Conservation (phyloP, 2,113 vertebrate genomes). For the Pterocles gutturalis region DNA sequence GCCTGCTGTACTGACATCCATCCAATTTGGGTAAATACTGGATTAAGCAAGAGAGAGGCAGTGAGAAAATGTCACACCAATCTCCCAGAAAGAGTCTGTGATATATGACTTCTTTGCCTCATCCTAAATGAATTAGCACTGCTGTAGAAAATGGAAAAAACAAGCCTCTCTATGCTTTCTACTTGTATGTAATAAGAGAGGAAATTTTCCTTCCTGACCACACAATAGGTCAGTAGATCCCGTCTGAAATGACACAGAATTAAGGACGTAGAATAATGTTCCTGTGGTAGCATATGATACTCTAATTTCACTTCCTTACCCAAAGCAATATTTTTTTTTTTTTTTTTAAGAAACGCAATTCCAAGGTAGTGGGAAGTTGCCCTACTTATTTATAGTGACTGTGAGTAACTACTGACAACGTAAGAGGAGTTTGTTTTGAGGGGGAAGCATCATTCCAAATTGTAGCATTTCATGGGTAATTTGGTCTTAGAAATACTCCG, state of each 20-base stretch:
- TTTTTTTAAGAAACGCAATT: background rate
- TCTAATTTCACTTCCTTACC: background rate
- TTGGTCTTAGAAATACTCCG: background rate
- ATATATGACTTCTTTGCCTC: slow-evolving; percentile 12
- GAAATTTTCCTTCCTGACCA: slow-evolving; percentile 9
- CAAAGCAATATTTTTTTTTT: background rate
- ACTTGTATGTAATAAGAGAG: background rate
- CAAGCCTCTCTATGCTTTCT: background rate
- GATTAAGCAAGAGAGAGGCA: slow-evolving; percentile 24
- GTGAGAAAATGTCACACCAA: background rate
- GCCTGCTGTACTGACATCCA: slow-evolving; percentile 9
- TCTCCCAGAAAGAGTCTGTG: slow-evolving; percentile 14
- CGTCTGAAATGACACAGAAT: slow-evolving; percentile 7
- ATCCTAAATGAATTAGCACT: background rate
- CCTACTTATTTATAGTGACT: background rate
- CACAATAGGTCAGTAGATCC: background rate
- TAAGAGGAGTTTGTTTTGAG: background rate
- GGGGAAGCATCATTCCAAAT: background rate
- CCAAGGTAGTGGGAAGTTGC: background rate
- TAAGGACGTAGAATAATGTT: background rate
- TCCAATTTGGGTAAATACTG: slow-evolving; percentile 40
- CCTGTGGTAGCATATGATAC: background rate
- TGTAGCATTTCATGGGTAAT: background rate
- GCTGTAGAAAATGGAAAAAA: background rate
- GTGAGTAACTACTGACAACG: background rate